Percentiles rank a stretch among this genome's conserved stretches.
These are phyloP conservation scores for Callipepla californica DNA, from an alignment of 2,113 vertebrate genomes.

Conservation along the genomic window DNA sequence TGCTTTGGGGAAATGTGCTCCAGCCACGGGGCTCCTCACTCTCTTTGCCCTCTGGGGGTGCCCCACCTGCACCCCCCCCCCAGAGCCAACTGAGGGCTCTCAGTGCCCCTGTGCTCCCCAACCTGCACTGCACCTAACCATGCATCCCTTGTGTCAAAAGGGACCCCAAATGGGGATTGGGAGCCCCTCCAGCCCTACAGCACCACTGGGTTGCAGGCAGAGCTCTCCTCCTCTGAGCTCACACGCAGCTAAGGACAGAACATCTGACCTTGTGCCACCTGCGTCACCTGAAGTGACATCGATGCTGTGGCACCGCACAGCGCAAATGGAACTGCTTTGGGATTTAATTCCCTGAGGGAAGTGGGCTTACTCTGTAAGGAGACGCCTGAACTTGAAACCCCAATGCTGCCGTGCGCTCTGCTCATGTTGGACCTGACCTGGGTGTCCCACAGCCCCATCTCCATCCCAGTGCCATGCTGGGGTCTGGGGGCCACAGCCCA, in stretches of 20 bases:
- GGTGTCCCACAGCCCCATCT: neutral
- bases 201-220: fast-evolving
- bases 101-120: neutral
- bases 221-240: neutral
- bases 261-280: neutral
- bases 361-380: neutral
- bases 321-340: neutral
- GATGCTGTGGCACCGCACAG: too few relatives aligned
- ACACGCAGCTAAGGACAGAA: fast-evolving
- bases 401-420: neutral
- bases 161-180: fast-evolving
- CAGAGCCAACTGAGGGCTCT: neutral
- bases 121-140: fast-evolving
- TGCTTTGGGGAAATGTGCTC: neutral
- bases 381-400: neutral
- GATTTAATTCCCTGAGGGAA: neutral
- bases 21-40: neutral
- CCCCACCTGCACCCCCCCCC: neutral
- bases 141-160: neutral
- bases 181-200: neutral
- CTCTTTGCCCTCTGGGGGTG: neutral
- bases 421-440: neutral
- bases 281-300: neutral
- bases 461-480: neutral
- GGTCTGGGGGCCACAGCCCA: neutral